Evolutionary conservation across 2,113 vertebrate genomes (phyloP), one percentile per base, ranked within the genome.

Genomic region (Pluvialis apricaria): DNA sequence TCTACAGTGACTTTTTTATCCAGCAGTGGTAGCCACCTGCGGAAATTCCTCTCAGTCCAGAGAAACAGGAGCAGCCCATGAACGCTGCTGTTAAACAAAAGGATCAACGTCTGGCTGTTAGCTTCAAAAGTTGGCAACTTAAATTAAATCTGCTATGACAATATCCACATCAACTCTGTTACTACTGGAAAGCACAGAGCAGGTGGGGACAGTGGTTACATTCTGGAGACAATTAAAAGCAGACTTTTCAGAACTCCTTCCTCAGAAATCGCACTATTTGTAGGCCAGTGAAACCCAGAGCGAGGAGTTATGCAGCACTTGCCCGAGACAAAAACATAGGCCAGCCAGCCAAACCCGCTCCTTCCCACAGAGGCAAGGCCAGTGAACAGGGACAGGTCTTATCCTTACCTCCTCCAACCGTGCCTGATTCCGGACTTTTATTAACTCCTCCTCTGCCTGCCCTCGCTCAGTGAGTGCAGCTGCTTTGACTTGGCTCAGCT

Each of bases 401-500:
- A 18, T 19, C 32, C 97, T 96, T 81, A 99, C 99, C 99, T 99
- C 98, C 95, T 99, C 99, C 97, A 99, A 57, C 16, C 98, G 98
- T 11, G 97, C 97, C 91, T 99, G 99, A 86, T 86, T 97, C 76
- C 98, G 98, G 18, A 97, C 98, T 95, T 98, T 98, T 13, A 98
- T 93, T 54, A 99, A 95, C 79, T 99, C 99, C 92, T 99, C 99
- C 77, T 99, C 99, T 0, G 99, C 98, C 61, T 98, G 98, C 55
- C 98, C 96, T 32, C 99, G 98, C 91, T 99, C 98, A 0, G 93
- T 93, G 71, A 99, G 96, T 5, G 97, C 96, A 0, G 94, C 94
- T 10, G 98, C 97, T 98, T 98, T 99, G 52, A 93, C 94, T n/a
- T 96, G 97, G 96, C 98, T 99, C 95, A 99, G 96, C 71, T 99